Base-by-base conservation (phyloP, 2,113 vertebrate species). In the Clarias magur region DNA sequence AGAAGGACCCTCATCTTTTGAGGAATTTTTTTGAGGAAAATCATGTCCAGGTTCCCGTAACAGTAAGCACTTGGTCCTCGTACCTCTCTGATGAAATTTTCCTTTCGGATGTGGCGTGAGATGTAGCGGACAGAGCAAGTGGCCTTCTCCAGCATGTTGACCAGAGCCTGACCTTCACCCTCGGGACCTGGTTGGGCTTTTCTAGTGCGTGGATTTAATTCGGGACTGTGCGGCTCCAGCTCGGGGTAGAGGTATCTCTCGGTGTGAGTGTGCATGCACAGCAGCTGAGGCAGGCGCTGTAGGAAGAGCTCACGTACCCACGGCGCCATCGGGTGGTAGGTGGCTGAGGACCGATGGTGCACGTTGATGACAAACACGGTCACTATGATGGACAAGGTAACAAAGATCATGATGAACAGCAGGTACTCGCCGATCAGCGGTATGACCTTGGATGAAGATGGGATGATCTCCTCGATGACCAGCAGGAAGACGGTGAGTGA, bases 401-500 rank as follows among this genome's bases (percentile, higher is more conserved):
- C 98, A 53, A 99, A 99, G 92, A 99, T 97, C 98, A 99, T 99
- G 89, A 99, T 99, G 93, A 99, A 98, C 72, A 99, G 91, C 54
- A 99, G 93, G 90, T 99, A 99, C 87, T 99, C 98, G 42, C 98
- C 98, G 0, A 99, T 99, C 89, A 99, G 94, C 0, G 98, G 98
- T 87, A 99, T 99, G 85, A 98, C 98, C 92, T 98, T 99, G 59
- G 98, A 99, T 85, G 98, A 99, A 30, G 98, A 98, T 2, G 98
- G 98, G 85, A 99, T 99, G 91, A 99, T 99, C 92, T 99, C 98
- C 89, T 99, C 98, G 85, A 99, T 99, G 59, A 99, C 97, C 84
- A 99, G 92, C 68, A 99, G 96, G 91, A 99, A 99, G 85, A 99
- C 98, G 0, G 98, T 99, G 92, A 99, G 96, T 8, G 98, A 99